These are phyloP conservation scores for Chorisops tibialis DNA, from an alignment of 2,888 invertebrate species.

Conservation along the genomic window DNA sequence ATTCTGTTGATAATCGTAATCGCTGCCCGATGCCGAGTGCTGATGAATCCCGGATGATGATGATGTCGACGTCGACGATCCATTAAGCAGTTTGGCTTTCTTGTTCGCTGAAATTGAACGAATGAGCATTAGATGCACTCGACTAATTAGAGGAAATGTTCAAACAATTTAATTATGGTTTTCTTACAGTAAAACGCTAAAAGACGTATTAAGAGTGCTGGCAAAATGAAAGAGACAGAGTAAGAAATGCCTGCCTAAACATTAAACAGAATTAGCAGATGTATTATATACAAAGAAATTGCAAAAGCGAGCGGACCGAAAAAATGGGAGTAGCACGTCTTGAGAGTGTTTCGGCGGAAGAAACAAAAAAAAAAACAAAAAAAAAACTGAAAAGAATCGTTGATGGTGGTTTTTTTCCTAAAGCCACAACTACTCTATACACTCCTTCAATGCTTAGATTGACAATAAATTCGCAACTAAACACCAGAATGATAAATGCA, in stretches of 20 bases:
- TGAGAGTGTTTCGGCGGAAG: background rate
- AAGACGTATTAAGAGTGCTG: conserved; percentile 3
- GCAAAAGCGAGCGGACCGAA: conserved; percentile 17
- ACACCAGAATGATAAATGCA: background rate
- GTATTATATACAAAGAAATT: conserved; percentile 3
- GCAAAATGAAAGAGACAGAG: background rate
- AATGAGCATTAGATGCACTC: conserved; percentile 33
- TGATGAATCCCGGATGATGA: conserved; percentile 35
- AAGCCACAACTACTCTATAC: background rate
- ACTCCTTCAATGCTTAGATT: conserved; percentile 2
- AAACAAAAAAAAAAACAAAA: no score
- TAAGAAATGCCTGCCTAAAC: background rate
- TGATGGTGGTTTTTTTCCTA: background rate
- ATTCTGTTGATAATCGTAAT: conserved; percentile 44
- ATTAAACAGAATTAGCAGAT: background rate
- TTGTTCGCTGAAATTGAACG: conserved; percentile 54
- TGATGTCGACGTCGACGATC: conserved; percentile 39
- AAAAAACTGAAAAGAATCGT: conserved; percentile 10
- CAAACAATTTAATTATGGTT: conserved; percentile 26
- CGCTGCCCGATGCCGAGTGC: conserved; percentile 24
- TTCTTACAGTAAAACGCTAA: conserved; percentile 14
- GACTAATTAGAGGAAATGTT: conserved; percentile 26
- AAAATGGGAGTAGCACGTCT: conserved; percentile 18
- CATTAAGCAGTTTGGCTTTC: conserved; percentile 54
- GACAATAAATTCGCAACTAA: conserved; percentile 15